Evolutionary conservation across 2,888 invertebrate species (phyloP), one percentile per base, ranked within the genome.

Genomic region (Desoria tigrina): DNA sequence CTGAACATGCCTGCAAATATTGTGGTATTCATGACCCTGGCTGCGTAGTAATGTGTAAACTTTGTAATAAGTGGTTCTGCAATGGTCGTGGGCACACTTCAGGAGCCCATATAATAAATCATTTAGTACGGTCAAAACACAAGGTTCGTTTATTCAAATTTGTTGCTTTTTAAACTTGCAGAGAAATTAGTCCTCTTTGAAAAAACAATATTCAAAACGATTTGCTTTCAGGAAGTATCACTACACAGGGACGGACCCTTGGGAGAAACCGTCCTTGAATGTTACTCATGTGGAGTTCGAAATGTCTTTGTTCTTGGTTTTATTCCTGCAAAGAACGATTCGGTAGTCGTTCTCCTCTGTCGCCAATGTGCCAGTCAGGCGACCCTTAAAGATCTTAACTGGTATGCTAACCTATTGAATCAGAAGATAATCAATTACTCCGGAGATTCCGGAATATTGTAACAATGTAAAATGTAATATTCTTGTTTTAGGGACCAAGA

Each of bases 41-140:
- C 72, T 94, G 94, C 77, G 99, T 99, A 45, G 96, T 98, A 61
- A 93, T 94, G 89, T 99, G 99, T 82, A 97, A 97, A 80, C 87
- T 92, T 68, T 99, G 99, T 80, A 95, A 94, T 80, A 97, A 98
- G 80, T 99, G 99, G 99, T 99, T 99, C 80, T 99, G 99, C 81
- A 99, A 99, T 84, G 98, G 97, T 1, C 87, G 97, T 65, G 98
- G 98, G 18, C 96, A 94, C 79, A 97, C 97, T 1, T 95, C 96
- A 0, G 98, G 94, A 26, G 97, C 98, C 55, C 99, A 99, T 79
- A 97, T 99, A 76, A 93, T 99, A 77, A 98, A 98, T 81, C 99
- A 99, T 82, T 84, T 99, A 79, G 99, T 99, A 69, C 85, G 98
- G 72, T 96, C 98, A n/a, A 97, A 97, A 81, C 97, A 99, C 80